phyloP scores from a whole-genome alignment of 2,113 vertebrate species.

The Solea senegalensis region DNA sequence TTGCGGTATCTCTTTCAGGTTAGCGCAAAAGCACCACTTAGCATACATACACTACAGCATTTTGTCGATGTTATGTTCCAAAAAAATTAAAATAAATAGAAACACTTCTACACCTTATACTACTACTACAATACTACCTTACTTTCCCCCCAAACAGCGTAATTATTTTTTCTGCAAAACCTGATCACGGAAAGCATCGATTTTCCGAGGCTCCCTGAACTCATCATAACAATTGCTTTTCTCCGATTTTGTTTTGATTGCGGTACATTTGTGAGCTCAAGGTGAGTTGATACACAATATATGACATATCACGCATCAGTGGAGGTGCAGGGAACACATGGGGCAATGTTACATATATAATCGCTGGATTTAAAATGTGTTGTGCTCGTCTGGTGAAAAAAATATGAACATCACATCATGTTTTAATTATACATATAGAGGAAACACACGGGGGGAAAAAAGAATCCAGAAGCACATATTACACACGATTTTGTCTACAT shows the following conservation, averaged over 20 bases:
- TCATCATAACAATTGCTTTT: constrained; percentile 47
- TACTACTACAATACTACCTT: no score
- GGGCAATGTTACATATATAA: no score
- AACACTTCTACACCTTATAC: no score
- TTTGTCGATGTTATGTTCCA: no score
- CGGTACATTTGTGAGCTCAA: constrained; percentile 40
- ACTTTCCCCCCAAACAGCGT: no score
- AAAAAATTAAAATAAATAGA: no score
- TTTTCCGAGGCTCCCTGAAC: background rate
- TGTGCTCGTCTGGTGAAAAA: background rate
- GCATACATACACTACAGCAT: no score
- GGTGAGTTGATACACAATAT: constrained; percentile 55
- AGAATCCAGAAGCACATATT: background rate
- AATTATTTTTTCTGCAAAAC: rapidly evolving
- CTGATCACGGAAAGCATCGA: rapidly evolving
- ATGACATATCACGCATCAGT: background rate
- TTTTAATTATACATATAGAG: background rate
- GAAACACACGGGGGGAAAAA: background rate
- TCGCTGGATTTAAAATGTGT: background rate
- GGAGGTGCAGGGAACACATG: background rate
- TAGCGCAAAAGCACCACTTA: no score
- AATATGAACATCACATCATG: background rate
- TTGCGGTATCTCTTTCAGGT: no score
- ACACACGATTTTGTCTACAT: background rate
- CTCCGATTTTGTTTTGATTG: constrained; percentile 52